Percentiles rank a stretch among this genome's conserved stretches.
Evolutionary conservation across 2,113 vertebrate genomes (phyloP).

Genomic region (Ailurus styani): DNA sequence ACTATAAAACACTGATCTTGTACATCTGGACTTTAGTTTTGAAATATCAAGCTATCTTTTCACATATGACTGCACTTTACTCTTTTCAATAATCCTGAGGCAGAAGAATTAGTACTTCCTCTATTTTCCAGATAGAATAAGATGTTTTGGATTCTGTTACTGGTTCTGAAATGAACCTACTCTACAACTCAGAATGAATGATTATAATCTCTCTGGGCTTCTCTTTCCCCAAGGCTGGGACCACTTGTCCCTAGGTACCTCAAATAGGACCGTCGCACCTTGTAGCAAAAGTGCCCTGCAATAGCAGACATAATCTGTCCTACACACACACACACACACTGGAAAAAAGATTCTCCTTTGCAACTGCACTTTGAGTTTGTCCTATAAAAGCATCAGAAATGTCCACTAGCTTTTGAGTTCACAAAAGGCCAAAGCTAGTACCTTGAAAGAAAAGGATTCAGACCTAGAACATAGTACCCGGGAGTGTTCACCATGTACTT

Average conservation of each 20-base stretch:
- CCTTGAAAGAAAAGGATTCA: background rate
- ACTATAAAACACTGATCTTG: background rate
- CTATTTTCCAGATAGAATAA: background rate
- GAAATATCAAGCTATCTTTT: background rate
- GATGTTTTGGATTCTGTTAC: background rate
- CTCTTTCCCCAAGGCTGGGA: background rate
- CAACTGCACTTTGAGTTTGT: background rate
- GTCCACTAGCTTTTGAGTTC: background rate
- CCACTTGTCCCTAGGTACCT: background rate
- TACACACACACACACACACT: background rate
- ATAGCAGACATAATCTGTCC: background rate
- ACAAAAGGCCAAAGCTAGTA: background rate
- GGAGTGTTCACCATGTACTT: rapidly evolving
- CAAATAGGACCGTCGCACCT: background rate
- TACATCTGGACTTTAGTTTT: background rate
- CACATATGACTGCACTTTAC: background rate
- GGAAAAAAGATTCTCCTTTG: background rate
- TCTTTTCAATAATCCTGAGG: background rate
- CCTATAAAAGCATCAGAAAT: background rate
- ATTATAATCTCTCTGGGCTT: background rate
- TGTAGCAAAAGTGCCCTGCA: background rate
- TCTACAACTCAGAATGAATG: background rate
- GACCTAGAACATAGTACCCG: too few relatives aligned
- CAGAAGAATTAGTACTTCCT: background rate
- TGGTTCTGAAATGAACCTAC: background rate